Evolutionary conservation across 2,888 invertebrate species (phyloP).

Genomic region (Parnassius mnemosyne): DNA sequence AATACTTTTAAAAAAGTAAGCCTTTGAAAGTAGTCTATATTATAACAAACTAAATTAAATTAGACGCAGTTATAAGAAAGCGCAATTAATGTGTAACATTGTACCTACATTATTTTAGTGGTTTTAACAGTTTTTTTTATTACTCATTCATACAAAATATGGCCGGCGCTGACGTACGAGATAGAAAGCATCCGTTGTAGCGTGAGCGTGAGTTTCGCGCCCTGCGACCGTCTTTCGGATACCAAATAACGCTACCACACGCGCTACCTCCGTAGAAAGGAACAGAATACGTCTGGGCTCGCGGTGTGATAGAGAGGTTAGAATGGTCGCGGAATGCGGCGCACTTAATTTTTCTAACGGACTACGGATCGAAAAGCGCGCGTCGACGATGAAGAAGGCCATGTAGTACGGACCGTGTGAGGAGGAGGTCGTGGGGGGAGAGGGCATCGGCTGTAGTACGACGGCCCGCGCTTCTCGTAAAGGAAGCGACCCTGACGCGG

Average conservation of each 20-base stretch:
- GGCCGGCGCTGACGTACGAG: slow-evolving; percentile 33
- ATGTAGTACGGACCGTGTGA: slow-evolving; percentile 62
- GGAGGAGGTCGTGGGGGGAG: slow-evolving; percentile 47
- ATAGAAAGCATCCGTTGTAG: slow-evolving; percentile 35
- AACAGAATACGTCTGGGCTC: slow-evolving; percentile 31
- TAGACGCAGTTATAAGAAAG: slow-evolving; percentile 1
- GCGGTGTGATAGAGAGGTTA: slow-evolving; percentile 57
- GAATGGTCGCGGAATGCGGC: slow-evolving; percentile 72
- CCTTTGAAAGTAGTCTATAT: too few species aligned
- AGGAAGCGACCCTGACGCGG: slow-evolving; percentile 80
- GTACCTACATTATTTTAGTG: not conserved
- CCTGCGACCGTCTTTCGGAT: slow-evolving; percentile 39
- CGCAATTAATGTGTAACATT: slow-evolving; percentile 2
- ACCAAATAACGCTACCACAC: slow-evolving; percentile 30
- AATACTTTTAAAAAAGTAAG: too few species aligned
- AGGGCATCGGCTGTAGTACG: slow-evolving; percentile 69
- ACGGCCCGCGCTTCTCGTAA: slow-evolving; percentile 77
- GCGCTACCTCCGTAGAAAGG: slow-evolving; percentile 29
- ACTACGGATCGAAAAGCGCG: slow-evolving; percentile 75
- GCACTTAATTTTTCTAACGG: slow-evolving; percentile 80
- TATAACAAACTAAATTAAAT: not conserved
- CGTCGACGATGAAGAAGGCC: slow-evolving; percentile 56
- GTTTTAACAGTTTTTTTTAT: slow-evolving; percentile 15
- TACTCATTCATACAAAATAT: slow-evolving; percentile 18
- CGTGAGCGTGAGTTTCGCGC: slow-evolving; percentile 44